Percentiles rank a stretch among this genome's conserved stretches.
These are phyloP conservation scores for Achroia grisella DNA, from an alignment of 1,140 invertebrate species.

Conservation along the genomic window DNA sequence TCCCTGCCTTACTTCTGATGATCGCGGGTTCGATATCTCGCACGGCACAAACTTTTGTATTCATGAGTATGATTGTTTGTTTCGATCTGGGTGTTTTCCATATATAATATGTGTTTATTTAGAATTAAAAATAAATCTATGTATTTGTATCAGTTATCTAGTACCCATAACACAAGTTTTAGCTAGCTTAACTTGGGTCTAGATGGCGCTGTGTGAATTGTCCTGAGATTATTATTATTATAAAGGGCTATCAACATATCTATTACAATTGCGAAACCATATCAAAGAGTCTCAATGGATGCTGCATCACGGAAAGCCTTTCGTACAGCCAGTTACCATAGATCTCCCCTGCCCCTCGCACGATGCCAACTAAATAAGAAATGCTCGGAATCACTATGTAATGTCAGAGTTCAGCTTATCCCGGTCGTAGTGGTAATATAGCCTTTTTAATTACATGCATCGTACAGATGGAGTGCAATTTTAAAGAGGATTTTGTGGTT, in stretches of 20 bases:
- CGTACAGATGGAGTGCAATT: constrained; percentile 41
- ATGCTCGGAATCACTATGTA: background rate
- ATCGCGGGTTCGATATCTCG: too few relatives aligned
- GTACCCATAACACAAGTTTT: too few relatives aligned
- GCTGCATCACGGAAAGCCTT: background rate
- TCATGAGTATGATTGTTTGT: too few relatives aligned
- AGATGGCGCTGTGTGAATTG: too few relatives aligned
- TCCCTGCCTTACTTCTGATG: too few relatives aligned
- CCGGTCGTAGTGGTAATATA: constrained; percentile 22
- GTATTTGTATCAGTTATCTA: too few relatives aligned
- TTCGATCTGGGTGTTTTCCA: too few relatives aligned
- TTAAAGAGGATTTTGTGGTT: constrained; percentile 49
- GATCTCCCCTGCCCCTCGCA: background rate
- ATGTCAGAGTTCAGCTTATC: constrained; percentile 11
- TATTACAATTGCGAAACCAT: constrained; percentile 21
- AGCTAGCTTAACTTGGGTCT: too few relatives aligned
- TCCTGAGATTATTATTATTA: too few relatives aligned
- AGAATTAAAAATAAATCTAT: too few relatives aligned
- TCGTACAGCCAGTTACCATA: background rate
- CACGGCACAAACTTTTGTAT: too few relatives aligned
- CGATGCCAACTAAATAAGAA: background rate
- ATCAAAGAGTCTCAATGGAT: constrained; percentile 36
- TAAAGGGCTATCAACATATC: constrained; percentile 31
- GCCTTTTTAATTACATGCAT: constrained; percentile 60
- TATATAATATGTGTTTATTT: too few relatives aligned